phyloP scores from a whole-genome alignment of 2,797 vertebrate species.

The Octomys mimax region DNA sequence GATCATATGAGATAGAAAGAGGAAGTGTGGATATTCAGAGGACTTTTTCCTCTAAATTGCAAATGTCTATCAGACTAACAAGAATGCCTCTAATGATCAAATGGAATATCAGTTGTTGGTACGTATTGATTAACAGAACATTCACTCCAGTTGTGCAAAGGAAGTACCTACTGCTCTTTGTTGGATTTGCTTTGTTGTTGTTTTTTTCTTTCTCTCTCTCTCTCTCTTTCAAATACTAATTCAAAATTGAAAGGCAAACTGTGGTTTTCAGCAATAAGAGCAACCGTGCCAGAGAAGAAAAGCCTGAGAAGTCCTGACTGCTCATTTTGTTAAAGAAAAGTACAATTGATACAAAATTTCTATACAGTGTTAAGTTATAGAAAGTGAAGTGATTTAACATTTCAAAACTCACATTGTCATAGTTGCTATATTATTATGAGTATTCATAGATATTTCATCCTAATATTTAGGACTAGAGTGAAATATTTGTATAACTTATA shows the following conservation, averaged over 20 bases:
- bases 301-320: neutral
- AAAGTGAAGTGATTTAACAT: neutral
- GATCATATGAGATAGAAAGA: neutral
- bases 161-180: too few species aligned
- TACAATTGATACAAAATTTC: neutral
- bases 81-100: neutral
- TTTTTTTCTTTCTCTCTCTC: too few species aligned
- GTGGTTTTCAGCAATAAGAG: neutral
- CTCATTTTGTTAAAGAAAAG: neutral
- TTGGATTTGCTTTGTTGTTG: neutral
- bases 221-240: neutral
- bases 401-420: neutral
- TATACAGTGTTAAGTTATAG: neutral
- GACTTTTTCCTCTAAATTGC: neutral
- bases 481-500: neutral
- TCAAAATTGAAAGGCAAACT: neutral
- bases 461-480: neutral
- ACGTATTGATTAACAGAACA: neutral
- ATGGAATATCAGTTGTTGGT: neutral
- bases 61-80: neutral
- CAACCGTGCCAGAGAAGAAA: neutral
- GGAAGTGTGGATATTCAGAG: neutral
- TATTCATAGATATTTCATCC: rapidly evolving
- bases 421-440: neutral
- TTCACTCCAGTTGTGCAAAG: neutral